Conservation (phyloP, 2,888 invertebrate species). For the Drosophila putrida region DNA sequence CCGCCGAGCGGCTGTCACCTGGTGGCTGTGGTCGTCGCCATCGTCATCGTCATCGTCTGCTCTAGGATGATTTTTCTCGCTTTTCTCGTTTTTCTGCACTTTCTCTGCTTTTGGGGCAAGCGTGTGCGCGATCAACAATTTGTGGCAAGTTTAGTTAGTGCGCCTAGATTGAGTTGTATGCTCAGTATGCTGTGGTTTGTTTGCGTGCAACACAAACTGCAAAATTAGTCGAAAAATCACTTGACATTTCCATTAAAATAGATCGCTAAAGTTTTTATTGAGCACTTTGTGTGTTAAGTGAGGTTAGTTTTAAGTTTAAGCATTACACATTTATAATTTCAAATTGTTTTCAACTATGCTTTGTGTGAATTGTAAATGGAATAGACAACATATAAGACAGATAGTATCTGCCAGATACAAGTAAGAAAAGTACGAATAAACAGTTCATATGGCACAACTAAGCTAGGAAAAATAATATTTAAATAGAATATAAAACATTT, state of each 20-base stretch:
- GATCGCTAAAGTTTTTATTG: background rate
- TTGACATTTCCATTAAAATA: background rate
- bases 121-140: conserved; percentile 41
- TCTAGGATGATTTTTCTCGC: conserved; percentile 8
- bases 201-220: conserved; percentile 6
- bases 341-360: background rate
- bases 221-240: background rate
- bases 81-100: background rate
- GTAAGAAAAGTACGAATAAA: too few species aligned
- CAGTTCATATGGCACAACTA: too few species aligned
- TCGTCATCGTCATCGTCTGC: conserved; percentile 2
- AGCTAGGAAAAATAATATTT: too few species aligned
- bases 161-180: conserved; percentile 24
- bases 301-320: background rate
- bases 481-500: too few species aligned
- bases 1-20: conserved; percentile 56
- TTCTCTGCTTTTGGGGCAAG: background rate
- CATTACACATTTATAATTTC: background rate
- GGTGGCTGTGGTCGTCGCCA: conserved; percentile 41
- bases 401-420: too few species aligned
- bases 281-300: background rate
- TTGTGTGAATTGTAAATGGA: too few species aligned
- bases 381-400: too few species aligned
- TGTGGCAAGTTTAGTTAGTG: conserved; percentile 28
- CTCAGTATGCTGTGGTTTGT: conserved; percentile 4